phyloP scores from a whole-genome alignment of 2,113 vertebrate species.

The Spermophilus dauricus region DNA sequence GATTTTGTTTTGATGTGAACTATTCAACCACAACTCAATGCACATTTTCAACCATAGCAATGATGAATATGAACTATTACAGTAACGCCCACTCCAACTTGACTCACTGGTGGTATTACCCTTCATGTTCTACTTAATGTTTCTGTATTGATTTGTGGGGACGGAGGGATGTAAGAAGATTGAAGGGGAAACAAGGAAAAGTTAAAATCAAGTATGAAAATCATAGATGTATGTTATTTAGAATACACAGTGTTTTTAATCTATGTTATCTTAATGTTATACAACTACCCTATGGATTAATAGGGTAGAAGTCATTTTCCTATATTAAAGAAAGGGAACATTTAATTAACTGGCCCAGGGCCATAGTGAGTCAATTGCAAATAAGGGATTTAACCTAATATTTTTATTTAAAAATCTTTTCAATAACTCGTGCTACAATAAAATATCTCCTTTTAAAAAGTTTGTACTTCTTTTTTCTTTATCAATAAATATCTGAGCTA shows the following conservation, averaged over 20 bases:
- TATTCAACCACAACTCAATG: constrained; percentile 34
- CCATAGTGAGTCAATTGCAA: neutral
- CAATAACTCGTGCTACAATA: neutral
- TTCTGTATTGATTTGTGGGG: neutral
- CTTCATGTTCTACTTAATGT: neutral
- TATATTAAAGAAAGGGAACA: neutral
- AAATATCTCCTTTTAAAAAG: neutral
- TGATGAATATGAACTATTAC: constrained; percentile 20
- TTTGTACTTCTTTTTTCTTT: neutral
- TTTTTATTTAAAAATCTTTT: neutral
- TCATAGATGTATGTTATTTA: neutral
- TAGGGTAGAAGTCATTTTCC: neutral
- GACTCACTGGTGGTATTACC: neutral
- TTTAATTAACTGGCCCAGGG: neutral
- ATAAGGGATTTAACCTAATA: neutral
- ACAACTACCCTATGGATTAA: neutral
- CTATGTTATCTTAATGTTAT: neutral
- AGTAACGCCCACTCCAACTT: neutral
- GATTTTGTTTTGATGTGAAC: constrained; percentile 75
- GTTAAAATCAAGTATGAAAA: neutral
- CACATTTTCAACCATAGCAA: neutral
- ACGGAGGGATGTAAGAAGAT: neutral
- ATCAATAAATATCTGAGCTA: neutral
- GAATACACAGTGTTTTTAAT: neutral
- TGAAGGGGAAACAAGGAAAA: neutral